Evolutionary conservation across 2,113 vertebrate genomes (phyloP).

Genomic region (Elephantulus edwardii): DNA sequence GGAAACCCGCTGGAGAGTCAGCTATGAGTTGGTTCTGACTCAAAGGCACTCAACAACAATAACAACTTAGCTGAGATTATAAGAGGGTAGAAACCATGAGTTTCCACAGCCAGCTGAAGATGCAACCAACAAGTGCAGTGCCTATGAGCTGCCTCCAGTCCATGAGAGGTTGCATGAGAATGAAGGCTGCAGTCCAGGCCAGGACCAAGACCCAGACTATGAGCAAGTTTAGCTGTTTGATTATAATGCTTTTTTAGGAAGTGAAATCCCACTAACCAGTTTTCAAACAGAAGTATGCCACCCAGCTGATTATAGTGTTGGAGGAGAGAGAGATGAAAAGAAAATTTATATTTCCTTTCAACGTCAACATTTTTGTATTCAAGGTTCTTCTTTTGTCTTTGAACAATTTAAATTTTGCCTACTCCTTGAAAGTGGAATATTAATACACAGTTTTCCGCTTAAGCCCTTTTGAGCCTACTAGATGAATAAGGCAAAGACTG

Average conservation of each 20-base stretch:
- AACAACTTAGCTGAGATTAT: too few species aligned
- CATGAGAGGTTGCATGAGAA: neutral
- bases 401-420: neutral
- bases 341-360: slow-evolving; percentile 1
- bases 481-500: neutral
- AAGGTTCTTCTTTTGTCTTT: slow-evolving; percentile 3
- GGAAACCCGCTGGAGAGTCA: too few species aligned
- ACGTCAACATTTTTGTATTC: neutral
- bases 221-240: neutral
- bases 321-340: slow-evolving; percentile 3
- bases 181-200: neutral
- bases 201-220: neutral
- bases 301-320: neutral
- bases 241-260: neutral
- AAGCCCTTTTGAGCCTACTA: neutral
- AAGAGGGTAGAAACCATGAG: too few species aligned
- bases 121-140: too few species aligned
- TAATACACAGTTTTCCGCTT: neutral
- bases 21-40: too few species aligned
- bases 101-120: too few species aligned
- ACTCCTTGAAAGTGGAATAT: neutral
- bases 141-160: neutral
- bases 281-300: neutral
- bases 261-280: neutral
- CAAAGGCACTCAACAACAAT: too few species aligned